Evolutionary conservation across 2,797 vertebrate species (phyloP).

Genomic region (Tenualosa thibaudeaui): DNA sequence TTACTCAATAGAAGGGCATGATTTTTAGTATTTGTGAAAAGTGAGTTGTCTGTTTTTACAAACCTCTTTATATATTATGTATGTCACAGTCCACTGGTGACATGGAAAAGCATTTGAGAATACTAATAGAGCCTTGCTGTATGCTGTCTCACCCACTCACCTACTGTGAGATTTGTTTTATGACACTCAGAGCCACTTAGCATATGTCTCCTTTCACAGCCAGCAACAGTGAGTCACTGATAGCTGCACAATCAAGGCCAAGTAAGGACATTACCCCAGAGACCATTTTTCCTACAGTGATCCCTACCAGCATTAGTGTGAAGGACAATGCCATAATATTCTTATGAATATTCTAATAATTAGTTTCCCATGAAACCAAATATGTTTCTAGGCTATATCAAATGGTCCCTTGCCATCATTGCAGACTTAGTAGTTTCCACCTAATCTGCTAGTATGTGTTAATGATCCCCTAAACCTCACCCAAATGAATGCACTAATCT

Average conservation of each 20-base stretch:
- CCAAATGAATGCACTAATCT: neutral
- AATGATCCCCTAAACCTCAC: neutral
- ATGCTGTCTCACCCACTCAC: too few relatives aligned
- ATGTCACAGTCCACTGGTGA: too few relatives aligned
- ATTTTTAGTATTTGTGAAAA: too few relatives aligned
- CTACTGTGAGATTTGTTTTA: neutral
- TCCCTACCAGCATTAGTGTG: neutral
- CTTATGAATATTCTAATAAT: neutral
- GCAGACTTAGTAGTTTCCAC: neutral
- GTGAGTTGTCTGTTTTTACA: too few relatives aligned
- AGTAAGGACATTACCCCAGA: neutral
- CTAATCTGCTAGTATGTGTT: neutral
- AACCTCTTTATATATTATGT: too few relatives aligned
- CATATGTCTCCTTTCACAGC: neutral
- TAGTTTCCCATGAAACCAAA: neutral
- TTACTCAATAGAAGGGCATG: too few relatives aligned
- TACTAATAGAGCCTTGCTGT: too few relatives aligned
- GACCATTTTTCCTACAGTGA: neutral
- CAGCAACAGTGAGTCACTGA: neutral
- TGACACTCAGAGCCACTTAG: too few relatives aligned
- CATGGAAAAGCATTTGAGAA: too few relatives aligned
- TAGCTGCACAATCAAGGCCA: neutral
- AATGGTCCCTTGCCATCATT: neutral
- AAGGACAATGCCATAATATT: neutral
- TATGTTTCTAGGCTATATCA: neutral